Evolutionary conservation across 1,140 invertebrate species (phyloP).

Genomic region (Babylonia areolata): DNA sequence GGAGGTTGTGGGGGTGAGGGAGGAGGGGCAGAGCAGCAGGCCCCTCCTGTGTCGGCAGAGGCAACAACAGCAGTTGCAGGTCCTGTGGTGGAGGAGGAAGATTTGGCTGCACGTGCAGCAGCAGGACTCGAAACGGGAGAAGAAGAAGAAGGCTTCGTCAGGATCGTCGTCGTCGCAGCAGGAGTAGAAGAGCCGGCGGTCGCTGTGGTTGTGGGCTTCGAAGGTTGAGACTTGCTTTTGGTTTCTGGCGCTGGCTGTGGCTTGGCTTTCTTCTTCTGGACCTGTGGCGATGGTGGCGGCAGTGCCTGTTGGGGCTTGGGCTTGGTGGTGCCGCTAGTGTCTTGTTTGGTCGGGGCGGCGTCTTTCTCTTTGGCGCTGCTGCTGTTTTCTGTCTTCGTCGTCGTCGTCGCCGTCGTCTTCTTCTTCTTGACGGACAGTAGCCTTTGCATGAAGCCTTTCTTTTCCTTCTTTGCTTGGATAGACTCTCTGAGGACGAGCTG

Average conservation of each 20-base stretch:
- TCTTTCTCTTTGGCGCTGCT: background rate
- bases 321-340: background rate
- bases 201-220: background rate
- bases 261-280: background rate
- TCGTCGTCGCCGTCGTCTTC: no score
- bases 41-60: no score
- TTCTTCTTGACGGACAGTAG: constrained; percentile 69
- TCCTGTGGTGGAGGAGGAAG: background rate
- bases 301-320: no score
- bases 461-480: constrained; percentile 37
- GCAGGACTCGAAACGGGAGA: constrained; percentile 12
- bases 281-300: background rate
- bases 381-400: constrained; percentile 48
- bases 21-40: background rate
- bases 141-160: background rate
- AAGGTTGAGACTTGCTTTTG: background rate
- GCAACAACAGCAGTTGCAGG: background rate
- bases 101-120: background rate
- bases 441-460: constrained; percentile 70
- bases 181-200: background rate
- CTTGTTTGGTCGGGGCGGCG: background rate
- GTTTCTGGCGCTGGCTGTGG: background rate
- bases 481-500: background rate
- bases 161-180: background rate
- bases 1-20: background rate